phyloP scores from a whole-genome alignment of 1,140 invertebrate genomes.

The Sesamia nonagrioides region DNA sequence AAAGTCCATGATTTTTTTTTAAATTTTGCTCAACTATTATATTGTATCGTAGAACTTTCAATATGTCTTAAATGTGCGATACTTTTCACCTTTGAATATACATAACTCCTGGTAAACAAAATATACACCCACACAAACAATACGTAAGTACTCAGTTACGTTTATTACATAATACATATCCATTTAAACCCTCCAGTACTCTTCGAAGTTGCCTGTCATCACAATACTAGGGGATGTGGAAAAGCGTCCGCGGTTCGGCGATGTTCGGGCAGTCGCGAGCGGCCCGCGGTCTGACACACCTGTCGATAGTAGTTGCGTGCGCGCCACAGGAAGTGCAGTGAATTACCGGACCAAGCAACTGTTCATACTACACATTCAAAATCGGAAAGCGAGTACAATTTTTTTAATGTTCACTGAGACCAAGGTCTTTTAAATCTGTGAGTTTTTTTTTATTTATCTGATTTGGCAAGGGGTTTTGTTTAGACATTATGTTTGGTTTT shows the following conservation, averaged over 20 bases:
- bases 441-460: constrained; percentile 11
- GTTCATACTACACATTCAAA: constrained; percentile 51
- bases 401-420: constrained; percentile 34
- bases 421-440: constrained; percentile 41
- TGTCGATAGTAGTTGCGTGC: constrained; percentile 54
- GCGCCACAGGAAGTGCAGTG: constrained; percentile 79
- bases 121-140: not conserved
- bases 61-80: no score
- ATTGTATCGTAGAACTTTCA: no score
- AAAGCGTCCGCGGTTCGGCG: constrained; percentile 23
- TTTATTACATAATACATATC: not conserved
- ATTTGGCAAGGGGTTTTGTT: not conserved
- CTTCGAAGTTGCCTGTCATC: not conserved
- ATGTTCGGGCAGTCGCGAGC: constrained; percentile 60
- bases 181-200: not conserved
- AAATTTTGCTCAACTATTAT: no score
- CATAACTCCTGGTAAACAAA: not conserved
- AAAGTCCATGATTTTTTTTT: no score
- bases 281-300: constrained; percentile 57
- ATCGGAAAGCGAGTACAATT: constrained; percentile 54
- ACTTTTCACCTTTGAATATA: no score
- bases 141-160: no score
- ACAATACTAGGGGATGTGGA: constrained; percentile 38
- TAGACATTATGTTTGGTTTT: not conserved
- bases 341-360: constrained; percentile 55